These are phyloP conservation scores for Pristiophorus japonicus DNA, from an alignment of 2,113 vertebrate species.

Conservation along the genomic window DNA sequence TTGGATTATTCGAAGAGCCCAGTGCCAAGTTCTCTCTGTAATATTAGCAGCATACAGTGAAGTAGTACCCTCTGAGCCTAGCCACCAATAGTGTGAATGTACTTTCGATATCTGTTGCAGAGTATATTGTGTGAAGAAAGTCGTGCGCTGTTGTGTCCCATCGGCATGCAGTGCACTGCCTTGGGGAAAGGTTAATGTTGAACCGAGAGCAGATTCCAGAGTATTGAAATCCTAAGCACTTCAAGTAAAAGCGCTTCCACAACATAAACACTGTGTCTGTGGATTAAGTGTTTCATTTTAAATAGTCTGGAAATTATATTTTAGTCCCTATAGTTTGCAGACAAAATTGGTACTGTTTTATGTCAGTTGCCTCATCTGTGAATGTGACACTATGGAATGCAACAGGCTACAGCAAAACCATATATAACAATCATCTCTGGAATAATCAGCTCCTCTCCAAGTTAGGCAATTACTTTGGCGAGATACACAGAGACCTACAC, in stretches of 20 bases:
- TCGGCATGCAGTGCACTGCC: not conserved
- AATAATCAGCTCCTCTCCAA: too few species aligned
- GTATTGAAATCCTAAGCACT: not conserved
- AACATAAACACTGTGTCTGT: not conserved
- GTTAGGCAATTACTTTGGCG: too few species aligned
- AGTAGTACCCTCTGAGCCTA: not conserved
- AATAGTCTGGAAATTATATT: not conserved
- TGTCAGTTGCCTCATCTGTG: not conserved
- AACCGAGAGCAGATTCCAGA: not conserved
- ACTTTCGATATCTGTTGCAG: not conserved
- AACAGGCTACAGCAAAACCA: too few species aligned
- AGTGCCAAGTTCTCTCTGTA: not conserved
- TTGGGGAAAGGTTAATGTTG: not conserved
- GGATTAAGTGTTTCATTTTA: not conserved
- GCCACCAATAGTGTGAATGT: not conserved
- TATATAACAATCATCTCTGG: too few species aligned
- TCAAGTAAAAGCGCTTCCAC: not conserved
- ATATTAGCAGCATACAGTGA: not conserved
- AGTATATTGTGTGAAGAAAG: not conserved
- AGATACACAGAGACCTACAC: not conserved
- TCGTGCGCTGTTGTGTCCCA: not conserved
- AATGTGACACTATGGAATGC: not conserved
- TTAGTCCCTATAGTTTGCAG: not conserved
- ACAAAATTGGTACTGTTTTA: not conserved
- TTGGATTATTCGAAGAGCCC: not conserved